Evolutionary conservation across 1,140 invertebrate species (phyloP).

Genomic region (Nephila pilipes): DNA sequence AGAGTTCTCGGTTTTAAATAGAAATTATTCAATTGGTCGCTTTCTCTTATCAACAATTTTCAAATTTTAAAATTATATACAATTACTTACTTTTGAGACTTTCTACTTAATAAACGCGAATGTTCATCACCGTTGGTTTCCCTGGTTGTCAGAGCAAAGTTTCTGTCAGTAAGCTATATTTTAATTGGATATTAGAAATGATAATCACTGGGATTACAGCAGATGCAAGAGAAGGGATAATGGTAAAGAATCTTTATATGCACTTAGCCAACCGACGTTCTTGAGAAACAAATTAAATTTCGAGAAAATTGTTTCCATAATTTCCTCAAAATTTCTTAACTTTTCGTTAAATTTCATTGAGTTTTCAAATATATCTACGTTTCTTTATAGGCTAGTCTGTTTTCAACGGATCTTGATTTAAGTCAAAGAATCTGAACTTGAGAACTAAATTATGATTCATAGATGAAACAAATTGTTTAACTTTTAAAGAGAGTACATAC

Average conservation of each 20-base stretch:
- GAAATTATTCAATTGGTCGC: neutral
- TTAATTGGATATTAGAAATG: constrained; percentile 36
- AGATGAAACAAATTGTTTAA: too few species aligned
- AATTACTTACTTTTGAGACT: neutral
- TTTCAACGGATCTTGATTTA: too few species aligned
- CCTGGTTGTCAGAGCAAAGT: constrained; percentile 26
- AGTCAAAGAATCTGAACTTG: too few species aligned
- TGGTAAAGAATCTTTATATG: neutral
- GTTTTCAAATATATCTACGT: neutral
- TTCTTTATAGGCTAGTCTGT: too few species aligned
- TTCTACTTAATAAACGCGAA: neutral
- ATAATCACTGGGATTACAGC: constrained; percentile 7
- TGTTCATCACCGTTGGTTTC: neutral
- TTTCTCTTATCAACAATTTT: neutral
- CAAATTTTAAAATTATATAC: neutral
- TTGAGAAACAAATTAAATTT: neutral
- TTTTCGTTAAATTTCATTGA: neutral
- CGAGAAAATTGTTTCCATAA: neutral
- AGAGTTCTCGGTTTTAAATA: neutral
- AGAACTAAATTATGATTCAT: too few species aligned
- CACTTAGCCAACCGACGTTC: neutral
- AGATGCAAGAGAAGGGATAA: neutral
- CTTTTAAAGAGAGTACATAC: too few species aligned
- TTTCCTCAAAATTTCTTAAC: neutral
- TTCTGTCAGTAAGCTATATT: constrained; percentile 35